Percentiles rank a stretch among this genome's conserved stretches.
Evolutionary conservation across 2,888 invertebrate species (phyloP).

Genomic region (Megastigmus dorsalis): DNA sequence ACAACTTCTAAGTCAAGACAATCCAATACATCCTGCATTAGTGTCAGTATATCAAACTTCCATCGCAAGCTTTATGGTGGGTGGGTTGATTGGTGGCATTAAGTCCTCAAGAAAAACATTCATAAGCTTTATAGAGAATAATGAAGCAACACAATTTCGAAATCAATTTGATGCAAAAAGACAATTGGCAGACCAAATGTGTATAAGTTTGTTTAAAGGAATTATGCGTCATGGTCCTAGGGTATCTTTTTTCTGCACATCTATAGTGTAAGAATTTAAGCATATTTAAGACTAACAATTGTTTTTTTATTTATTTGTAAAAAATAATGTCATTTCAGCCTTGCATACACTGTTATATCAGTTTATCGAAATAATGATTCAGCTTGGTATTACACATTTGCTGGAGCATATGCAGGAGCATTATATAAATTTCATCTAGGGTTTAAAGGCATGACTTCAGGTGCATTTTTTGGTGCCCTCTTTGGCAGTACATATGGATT

Average conservation of each 20-base stretch:
- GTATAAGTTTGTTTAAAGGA: slow-evolving; percentile 83
- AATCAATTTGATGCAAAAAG: slow-evolving; percentile 83
- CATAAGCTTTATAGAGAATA: slow-evolving; percentile 82
- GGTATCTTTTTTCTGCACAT: slow-evolving; percentile 80
- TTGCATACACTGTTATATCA: slow-evolving; percentile 79
- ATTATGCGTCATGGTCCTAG: slow-evolving; percentile 83
- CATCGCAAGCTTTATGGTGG: slow-evolving; percentile 75
- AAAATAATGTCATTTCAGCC: slow-evolving; percentile 75
- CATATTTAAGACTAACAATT: too few relatives aligned
- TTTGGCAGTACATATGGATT: slow-evolving; percentile 80
- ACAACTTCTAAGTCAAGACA: slow-evolving; percentile 18
- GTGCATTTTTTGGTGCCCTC: slow-evolving; percentile 79
- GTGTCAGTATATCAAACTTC: neutral
- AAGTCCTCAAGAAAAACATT: slow-evolving; percentile 78
- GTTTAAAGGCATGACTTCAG: slow-evolving; percentile 81
- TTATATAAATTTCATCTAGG: slow-evolving; percentile 83
- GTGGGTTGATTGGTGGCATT: slow-evolving; percentile 79
- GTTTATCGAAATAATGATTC: slow-evolving; percentile 82
- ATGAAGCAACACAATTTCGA: slow-evolving; percentile 83
- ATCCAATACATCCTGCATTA: slow-evolving; percentile 28
- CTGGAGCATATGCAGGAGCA: slow-evolving; percentile 81
- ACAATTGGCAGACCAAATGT: slow-evolving; percentile 83
- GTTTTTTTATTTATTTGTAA: neutral
- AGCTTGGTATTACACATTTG: slow-evolving; percentile 80
- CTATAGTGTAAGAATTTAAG: slow-evolving; percentile 80